Evolutionary conservation across 2,797 vertebrate species (phyloP).

Genomic region (Crenuchus spilurus): DNA sequence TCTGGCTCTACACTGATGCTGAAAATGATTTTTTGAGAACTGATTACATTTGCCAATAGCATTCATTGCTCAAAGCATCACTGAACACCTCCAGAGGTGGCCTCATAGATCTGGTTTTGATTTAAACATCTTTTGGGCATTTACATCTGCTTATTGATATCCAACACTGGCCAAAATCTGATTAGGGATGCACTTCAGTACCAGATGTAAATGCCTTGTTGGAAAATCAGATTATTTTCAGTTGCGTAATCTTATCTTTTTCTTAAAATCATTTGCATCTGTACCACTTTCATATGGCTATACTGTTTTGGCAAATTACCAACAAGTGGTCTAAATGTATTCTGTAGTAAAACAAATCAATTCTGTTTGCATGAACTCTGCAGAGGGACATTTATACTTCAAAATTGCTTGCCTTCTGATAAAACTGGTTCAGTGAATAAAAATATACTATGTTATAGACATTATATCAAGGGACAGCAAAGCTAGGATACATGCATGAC

Average conservation of each 20-base stretch:
- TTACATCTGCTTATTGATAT: background rate
- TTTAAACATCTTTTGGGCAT: background rate
- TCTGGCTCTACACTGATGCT: background rate
- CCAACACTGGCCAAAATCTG: background rate
- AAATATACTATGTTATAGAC: too few species aligned
- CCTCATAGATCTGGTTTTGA: background rate
- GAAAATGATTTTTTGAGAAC: background rate
- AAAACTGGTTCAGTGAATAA: too few species aligned
- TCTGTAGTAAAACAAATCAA: background rate
- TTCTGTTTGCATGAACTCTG: background rate
- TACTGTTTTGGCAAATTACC: background rate
- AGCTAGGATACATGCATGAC: too few species aligned
- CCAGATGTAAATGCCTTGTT: background rate
- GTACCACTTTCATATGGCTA: background rate
- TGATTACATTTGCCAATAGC: background rate
- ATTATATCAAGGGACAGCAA: too few species aligned
- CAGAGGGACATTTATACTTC: background rate
- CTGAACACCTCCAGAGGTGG: background rate
- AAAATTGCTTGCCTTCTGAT: too few species aligned
- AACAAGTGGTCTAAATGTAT: background rate
- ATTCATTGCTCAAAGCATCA: background rate
- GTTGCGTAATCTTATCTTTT: background rate
- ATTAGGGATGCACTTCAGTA: background rate
- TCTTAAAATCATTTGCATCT: background rate
- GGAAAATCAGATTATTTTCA: slow-evolving; percentile 8